Percentiles rank a stretch among this genome's conserved stretches.
Conservation (phyloP, 1,140 invertebrate species). For the Pseudomyrmex gracilis region DNA sequence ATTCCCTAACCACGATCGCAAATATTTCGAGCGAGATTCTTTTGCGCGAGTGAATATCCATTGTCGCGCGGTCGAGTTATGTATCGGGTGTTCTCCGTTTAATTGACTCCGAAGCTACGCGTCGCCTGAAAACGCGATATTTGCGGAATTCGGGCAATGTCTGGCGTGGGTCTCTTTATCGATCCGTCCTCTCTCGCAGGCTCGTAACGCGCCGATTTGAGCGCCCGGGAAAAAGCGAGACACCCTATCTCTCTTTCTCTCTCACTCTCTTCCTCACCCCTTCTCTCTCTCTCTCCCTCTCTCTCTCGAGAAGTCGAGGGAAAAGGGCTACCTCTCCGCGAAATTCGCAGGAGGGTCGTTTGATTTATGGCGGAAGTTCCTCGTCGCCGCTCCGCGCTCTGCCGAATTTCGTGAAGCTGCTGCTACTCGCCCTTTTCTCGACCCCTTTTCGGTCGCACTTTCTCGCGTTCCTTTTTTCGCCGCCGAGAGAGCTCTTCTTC, state of each 20-base stretch:
- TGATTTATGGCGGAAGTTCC: slow-evolving; percentile 73
- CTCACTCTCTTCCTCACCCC: background rate
- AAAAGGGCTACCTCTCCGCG: slow-evolving; percentile 31
- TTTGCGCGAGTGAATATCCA: background rate
- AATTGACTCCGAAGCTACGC: slow-evolving; percentile 56
- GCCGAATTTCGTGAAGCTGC: slow-evolving; percentile 63
- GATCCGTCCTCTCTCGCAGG: slow-evolving; percentile 56
- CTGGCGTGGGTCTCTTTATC: slow-evolving; percentile 64
- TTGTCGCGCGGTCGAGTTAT: slow-evolving; percentile 1
- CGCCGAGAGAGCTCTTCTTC: background rate
- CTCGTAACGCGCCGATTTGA: slow-evolving; percentile 62
- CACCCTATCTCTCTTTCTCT: slow-evolving; percentile 14
- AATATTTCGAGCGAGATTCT: slow-evolving; percentile 33
- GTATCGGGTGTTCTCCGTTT: slow-evolving; percentile 49
- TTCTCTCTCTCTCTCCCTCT: background rate
- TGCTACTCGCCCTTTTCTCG: slow-evolving; percentile 37
- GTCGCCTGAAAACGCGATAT: slow-evolving; percentile 50
- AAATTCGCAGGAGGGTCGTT: slow-evolving; percentile 75
- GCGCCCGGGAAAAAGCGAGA: slow-evolving; percentile 61
- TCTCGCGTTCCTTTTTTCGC: slow-evolving; percentile 24
- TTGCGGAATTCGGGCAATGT: slow-evolving; percentile 68
- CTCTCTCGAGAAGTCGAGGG: slow-evolving; percentile 4
- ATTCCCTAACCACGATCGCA: background rate
- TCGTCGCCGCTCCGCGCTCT: slow-evolving; percentile 40
- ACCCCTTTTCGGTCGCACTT: slow-evolving; percentile 46